Evolutionary conservation across 2,888 invertebrate genomes (phyloP), one percentile per base, ranked within the genome.

Genomic region (Zootermopsis nevadensis): DNA sequence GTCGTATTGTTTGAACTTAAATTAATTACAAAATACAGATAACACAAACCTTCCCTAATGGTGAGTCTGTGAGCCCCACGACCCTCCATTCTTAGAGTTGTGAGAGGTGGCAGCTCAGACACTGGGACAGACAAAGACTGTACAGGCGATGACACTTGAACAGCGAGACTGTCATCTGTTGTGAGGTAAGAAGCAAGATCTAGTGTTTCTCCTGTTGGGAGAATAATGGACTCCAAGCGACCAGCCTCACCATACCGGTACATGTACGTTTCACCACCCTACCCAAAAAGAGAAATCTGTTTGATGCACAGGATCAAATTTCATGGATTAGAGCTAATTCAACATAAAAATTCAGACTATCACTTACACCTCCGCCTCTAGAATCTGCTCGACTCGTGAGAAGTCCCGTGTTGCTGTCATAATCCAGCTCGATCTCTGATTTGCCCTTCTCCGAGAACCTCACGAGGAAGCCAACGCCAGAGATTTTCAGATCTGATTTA

Each of bases 231-330:
- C 0, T 94, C 95, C 4, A 97, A 94, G 74, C 98, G 93, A 2
- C 98, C 98, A 85, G 97, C 93, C 89, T 94, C 94, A 88, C 98
- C 97, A 88, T 98, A 98, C 87, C 96, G 95, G 89, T 98, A 98
- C 86, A 97, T 95, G 86, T 95, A 97, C 0, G 97, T 96, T 88
- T 96, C 96, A 33, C 95, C 95, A 85, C 95, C 95, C 94, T 94
- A 88, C 81, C 90, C 90, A 86, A 55, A 86, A n/a, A n/a, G n/a
- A 87, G n/a, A 60, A n/a, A 60, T n/a, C 6, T 27, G 60, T 60
- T 3, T n/a, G 1, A 2, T 60, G 2, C n/a, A n/a, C n/a, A 48
- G 42, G 2, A 2, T 15, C 12, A 1, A 48, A 19, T n/a, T n/a
- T n/a, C n/a, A n/a, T n/a, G n/a, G n/a, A n/a, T n/a, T n/a, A n/a